These are phyloP conservation scores for Acanthoscelides obtectus DNA, from an alignment of 2,888 invertebrate species.

Conservation along the genomic window DNA sequence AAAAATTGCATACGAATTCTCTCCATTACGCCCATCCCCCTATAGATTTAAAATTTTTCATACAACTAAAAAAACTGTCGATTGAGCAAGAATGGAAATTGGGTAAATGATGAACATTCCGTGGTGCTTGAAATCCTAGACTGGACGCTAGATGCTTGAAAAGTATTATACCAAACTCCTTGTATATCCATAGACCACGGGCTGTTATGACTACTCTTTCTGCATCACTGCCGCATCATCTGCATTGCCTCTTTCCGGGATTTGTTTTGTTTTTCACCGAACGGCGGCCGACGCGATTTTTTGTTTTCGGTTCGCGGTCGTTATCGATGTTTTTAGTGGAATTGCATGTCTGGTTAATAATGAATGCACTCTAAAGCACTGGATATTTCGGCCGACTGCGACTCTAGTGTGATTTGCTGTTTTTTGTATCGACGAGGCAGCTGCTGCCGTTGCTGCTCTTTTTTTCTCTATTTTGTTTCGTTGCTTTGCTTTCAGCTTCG, in stretches of 20 bases:
- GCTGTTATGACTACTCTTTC: not conserved
- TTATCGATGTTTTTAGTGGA: conserved; percentile 49
- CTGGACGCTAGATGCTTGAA: too few species aligned
- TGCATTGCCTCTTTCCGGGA: conserved; percentile 28
- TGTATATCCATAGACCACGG: too few species aligned
- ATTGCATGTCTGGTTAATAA: conserved; percentile 46
- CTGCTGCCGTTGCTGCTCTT: conserved; percentile 24
- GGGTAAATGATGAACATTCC: too few species aligned
- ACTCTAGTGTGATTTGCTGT: conserved; percentile 44
- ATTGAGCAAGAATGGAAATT: too few species aligned
- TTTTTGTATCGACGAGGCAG: conserved; percentile 30
- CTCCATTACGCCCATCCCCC: too few species aligned
- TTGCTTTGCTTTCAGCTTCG: not conserved
- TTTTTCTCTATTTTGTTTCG: not conserved
- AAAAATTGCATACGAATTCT: too few species aligned
- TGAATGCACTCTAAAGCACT: conserved; percentile 39
- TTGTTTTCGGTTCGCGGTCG: conserved; percentile 38
- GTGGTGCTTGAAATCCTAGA: too few species aligned
- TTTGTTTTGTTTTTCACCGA: conserved; percentile 23
- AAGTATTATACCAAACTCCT: too few species aligned
- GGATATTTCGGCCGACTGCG: conserved; percentile 37
- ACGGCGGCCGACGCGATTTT: conserved; percentile 19
- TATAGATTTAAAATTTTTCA: too few species aligned
- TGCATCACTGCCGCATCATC: conserved; percentile 15
- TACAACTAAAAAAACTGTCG: too few species aligned